These are phyloP conservation scores for Accipiter cooperii DNA, from an alignment of 2,113 vertebrate species.

Conservation along the genomic window DNA sequence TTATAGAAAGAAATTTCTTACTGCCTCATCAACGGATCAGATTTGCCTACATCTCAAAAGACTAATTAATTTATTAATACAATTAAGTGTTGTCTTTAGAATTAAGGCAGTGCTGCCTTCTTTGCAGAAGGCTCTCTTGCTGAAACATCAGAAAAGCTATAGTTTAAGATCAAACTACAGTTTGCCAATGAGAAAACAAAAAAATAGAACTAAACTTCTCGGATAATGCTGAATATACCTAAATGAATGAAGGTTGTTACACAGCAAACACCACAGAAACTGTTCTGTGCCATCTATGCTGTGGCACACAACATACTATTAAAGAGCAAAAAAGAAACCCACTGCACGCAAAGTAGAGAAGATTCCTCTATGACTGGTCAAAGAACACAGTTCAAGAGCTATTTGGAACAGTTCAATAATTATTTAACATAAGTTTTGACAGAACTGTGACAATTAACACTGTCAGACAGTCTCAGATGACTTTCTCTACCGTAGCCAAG, in stretches of 20 bases:
- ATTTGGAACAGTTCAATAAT: not conserved
- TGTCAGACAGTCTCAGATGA: not conserved
- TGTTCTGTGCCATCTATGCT: not conserved
- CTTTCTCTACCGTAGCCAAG: not conserved
- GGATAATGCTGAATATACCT: not conserved
- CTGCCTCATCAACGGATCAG: not conserved
- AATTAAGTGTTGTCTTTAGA: slow-evolving; percentile 4
- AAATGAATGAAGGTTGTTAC: not conserved
- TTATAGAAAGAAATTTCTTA: not conserved
- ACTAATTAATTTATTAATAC: slow-evolving; percentile 30
- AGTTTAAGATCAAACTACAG: not conserved
- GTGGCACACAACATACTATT: not conserved
- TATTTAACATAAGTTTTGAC: not conserved
- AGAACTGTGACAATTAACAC: not conserved
- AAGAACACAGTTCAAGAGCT: not conserved
- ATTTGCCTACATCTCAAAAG: slow-evolving; percentile 15
- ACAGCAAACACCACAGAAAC: not conserved
- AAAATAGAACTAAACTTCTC: not conserved
- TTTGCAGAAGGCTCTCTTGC: not conserved
- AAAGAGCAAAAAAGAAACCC: not conserved
- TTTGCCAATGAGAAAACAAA: not conserved
- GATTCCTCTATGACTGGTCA: not conserved
- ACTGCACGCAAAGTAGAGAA: not conserved
- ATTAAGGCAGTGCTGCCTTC: not conserved
- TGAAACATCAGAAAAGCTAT: not conserved